Evolutionary conservation across 2,888 invertebrate species (phyloP).

Genomic region (Thymelicus lineola): DNA sequence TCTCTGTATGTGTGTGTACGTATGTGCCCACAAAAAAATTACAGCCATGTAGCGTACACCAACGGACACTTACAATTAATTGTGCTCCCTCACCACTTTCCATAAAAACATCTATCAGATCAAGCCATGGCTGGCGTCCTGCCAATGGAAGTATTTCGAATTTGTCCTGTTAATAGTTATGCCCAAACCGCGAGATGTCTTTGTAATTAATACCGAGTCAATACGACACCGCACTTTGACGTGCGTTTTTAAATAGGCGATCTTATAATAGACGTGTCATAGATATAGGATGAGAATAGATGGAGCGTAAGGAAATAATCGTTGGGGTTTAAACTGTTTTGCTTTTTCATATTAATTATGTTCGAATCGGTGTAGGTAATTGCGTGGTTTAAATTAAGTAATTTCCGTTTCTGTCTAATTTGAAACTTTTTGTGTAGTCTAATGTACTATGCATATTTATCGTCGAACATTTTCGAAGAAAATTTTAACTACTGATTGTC

Average conservation of each 20-base stretch:
- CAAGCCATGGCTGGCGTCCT: slow-evolving; percentile 28
- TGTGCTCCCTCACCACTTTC: slow-evolving; percentile 14
- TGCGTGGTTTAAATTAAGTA: too few species aligned
- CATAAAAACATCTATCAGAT: slow-evolving; percentile 26
- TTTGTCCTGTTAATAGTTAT: slow-evolving; percentile 38
- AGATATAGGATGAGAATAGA: neutral
- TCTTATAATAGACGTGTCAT: neutral
- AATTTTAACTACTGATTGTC: too few species aligned
- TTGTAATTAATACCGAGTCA: slow-evolving; percentile 55
- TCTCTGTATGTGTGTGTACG: too few species aligned
- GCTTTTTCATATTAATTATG: too few species aligned
- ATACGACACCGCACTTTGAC: slow-evolving; percentile 58
- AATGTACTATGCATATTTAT: too few species aligned
- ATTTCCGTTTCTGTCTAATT: too few species aligned
- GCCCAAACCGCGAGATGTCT: slow-evolving; percentile 30
- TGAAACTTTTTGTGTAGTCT: too few species aligned
- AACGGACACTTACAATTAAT: slow-evolving; percentile 23
- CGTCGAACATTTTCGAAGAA: too few species aligned
- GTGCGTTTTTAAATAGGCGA: slow-evolving; percentile 46
- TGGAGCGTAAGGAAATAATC: neutral
- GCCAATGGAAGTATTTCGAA: slow-evolving; percentile 37
- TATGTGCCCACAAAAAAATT: neutral
- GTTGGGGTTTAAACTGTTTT: too few species aligned
- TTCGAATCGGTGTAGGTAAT: too few species aligned
- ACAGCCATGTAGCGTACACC: neutral